These are phyloP conservation scores for Syngnathus rostellatus DNA, from an alignment of 2,797 vertebrate species.

Conservation along the genomic window DNA sequence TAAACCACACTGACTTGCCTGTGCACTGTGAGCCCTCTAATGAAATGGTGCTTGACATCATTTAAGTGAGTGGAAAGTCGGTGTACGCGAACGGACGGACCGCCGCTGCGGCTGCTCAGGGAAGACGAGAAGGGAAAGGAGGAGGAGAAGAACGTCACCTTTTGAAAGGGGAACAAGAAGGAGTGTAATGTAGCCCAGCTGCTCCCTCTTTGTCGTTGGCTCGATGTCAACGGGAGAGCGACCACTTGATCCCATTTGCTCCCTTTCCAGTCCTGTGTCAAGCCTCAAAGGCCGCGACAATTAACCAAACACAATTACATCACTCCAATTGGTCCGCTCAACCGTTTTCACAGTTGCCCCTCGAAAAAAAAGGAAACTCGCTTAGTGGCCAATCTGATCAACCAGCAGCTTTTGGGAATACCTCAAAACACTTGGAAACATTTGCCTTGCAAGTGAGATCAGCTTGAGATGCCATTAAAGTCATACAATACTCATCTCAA, in stretches of 20 bases:
- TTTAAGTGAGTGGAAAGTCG: constrained; percentile 1
- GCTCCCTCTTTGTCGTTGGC: background rate
- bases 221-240: constrained; percentile 30
- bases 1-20: background rate
- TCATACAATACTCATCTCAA: too few relatives aligned
- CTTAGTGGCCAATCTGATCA: constrained; percentile 3
- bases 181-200: constrained; percentile 32
- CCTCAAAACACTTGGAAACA: background rate
- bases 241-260: constrained; percentile 29
- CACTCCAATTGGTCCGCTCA: constrained; percentile 14
- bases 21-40: background rate
- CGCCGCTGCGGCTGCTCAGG: background rate
- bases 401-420: background rate
- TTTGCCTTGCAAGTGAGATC: background rate
- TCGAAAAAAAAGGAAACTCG: background rate
- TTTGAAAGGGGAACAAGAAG: constrained; percentile 40
- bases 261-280: constrained; percentile 15
- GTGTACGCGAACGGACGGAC: background rate
- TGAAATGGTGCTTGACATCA: background rate
- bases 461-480: background rate
- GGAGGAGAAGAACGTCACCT: constrained; percentile 28
- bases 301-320: constrained; percentile 37
- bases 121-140: background rate
- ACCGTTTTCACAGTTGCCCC: constrained; percentile 11
- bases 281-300: constrained; percentile 37